phyloP scores from a whole-genome alignment of 2,888 invertebrate species.

The Platerodrilus igneus region DNA sequence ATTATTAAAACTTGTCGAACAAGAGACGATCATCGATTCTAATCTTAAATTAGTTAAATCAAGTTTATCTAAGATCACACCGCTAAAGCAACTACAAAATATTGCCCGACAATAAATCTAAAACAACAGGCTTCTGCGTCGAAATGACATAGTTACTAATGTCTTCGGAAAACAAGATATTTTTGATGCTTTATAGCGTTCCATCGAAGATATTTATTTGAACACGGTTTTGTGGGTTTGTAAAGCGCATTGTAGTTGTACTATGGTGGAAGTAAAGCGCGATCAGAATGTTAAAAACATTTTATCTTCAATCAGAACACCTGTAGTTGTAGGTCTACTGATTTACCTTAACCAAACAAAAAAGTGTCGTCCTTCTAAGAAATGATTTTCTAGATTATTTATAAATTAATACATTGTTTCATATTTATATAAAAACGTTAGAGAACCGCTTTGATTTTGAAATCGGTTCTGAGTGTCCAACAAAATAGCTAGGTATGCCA shows the following conservation, averaged over 20 bases:
- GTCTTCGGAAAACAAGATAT: constrained; percentile 11
- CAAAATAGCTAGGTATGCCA: too few relatives aligned
- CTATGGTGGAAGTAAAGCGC: constrained; percentile 11
- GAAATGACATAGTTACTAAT: constrained; percentile 16
- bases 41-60: too few relatives aligned
- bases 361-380: constrained; percentile 26
- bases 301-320: constrained; percentile 30
- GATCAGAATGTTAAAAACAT: constrained; percentile 11
- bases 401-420: too few relatives aligned
- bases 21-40: too few relatives aligned
- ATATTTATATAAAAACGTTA: too few relatives aligned
- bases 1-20: too few relatives aligned
- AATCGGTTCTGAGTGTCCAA: too few relatives aligned
- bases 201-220: constrained; percentile 4
- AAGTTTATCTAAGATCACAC: constrained; percentile 3
- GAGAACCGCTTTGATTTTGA: too few relatives aligned
- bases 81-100: constrained; percentile 19
- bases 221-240: neutral
- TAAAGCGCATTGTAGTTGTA: too few relatives aligned
- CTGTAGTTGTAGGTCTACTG: constrained; percentile 29
- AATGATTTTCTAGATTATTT: too few relatives aligned
- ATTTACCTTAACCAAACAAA: constrained; percentile 27
- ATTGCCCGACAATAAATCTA: constrained; percentile 14
- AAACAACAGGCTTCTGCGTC: constrained; percentile 14
- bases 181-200: neutral